phyloP scores from a whole-genome alignment of 2,888 invertebrate genomes.

The Willowsia nigromaculata region DNA sequence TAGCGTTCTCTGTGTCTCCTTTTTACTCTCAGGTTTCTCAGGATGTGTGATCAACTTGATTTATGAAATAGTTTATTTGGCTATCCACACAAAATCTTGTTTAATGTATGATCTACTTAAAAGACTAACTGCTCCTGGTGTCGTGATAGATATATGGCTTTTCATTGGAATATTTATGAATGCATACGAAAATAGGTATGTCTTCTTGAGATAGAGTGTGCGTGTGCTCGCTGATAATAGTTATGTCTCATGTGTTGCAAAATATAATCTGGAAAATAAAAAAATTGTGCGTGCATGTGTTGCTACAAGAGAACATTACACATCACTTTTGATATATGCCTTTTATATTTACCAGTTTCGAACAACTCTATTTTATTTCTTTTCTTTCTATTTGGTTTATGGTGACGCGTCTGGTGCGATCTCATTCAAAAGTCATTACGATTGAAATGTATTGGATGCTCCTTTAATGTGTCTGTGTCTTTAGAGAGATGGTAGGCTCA shows the following conservation, averaged over 20 bases:
- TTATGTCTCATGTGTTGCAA: constrained; percentile 23
- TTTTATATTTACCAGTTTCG: background rate
- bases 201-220: background rate
- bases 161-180: constrained; percentile 61
- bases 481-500: constrained; percentile 18
- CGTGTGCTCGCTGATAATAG: background rate
- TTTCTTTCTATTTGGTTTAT: background rate
- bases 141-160: constrained; percentile 62
- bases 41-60: constrained; percentile 71
- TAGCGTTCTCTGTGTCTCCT: constrained; percentile 3
- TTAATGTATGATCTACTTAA: constrained; percentile 67
- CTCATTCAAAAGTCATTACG: constrained; percentile 71
- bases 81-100: constrained; percentile 72
- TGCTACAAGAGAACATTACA: too few species aligned
- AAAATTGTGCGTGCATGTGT: constrained; percentile 3
- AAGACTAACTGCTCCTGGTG: constrained; percentile 50
- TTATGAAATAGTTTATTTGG: constrained; percentile 72
- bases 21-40: constrained; percentile 47
- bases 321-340: background rate
- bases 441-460: constrained; percentile 65
- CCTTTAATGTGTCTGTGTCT: constrained; percentile 23
- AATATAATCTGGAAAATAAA: constrained; percentile 37
- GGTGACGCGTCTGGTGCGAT: constrained; percentile 41
- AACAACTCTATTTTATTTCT: background rate
- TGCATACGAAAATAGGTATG: background rate